Evolutionary conservation across 2,113 vertebrate genomes (phyloP), one percentile per base, ranked within the genome.

Genomic region (Delphinapterus leucas): DNA sequence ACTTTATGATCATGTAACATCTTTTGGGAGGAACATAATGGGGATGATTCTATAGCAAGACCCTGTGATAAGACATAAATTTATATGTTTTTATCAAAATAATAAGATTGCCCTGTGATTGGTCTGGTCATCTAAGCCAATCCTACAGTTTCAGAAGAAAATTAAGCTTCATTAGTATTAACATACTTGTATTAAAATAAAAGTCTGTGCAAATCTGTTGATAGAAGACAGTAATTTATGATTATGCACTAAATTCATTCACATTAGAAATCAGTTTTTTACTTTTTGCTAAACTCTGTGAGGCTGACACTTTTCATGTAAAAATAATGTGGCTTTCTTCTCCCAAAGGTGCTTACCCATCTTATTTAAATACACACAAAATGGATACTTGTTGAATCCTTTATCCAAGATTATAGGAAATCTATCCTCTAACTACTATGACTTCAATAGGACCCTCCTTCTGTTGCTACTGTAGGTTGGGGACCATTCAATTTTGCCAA

Each of bases 1-100:
- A 70, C 70, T 92, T 98, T 88, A 83, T 87, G 85, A 89, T 58
- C 55, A 87, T 49, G 53, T 80, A 71, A 82, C 18, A 58, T 90
- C 28, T 96, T 80, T 67, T 41, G 47, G 58, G 44, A 90, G 55
- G 44, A 79, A 81, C 6, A 36, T 28, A 49, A 38, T 31, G 14
- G 61, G 58, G 77, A 85, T 55, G n/a, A 63, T 41, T 71, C 60
- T 60, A 92, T 55, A 92, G 47, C 23, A 73, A 94, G 81, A 65
- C 18, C 8, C 71, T 58, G 25, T 84, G 71, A 81, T 70, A 89
- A 79, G 89, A 58, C 36, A 74, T 74, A 88, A 81, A 49, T 85
- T 92, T 55, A 2, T 53, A 70, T 58, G 28, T 83, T 71, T 96
- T 13, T 70, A 73, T 58, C 20, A 94, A 71, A 88, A 92, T 41